phyloP scores from a whole-genome alignment of 2,888 invertebrate genomes.

The Baccha elongata region DNA sequence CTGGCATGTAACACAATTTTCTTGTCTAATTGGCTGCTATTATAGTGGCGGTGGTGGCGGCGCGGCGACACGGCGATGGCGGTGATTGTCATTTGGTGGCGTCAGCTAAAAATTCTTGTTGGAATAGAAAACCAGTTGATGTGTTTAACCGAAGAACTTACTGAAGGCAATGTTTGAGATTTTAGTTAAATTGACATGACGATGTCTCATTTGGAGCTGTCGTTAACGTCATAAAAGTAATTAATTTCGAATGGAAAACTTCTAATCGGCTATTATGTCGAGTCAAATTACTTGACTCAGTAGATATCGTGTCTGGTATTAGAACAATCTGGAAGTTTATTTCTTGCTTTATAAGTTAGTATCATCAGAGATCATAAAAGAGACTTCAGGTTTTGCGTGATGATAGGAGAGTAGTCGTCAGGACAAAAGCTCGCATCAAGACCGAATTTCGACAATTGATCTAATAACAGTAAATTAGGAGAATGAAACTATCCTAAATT shows the following conservation, averaged over 20 bases:
- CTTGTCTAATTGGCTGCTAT: constrained; percentile 49
- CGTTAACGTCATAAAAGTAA: constrained; percentile 33
- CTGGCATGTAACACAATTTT: constrained; percentile 46
- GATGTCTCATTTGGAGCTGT: constrained; percentile 46
- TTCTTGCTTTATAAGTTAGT: too few relatives aligned
- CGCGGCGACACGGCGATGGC: constrained; percentile 15
- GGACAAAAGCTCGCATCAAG: too few relatives aligned
- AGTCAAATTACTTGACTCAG: background rate
- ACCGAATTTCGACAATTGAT: too few relatives aligned
- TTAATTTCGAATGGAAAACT: constrained; percentile 8
- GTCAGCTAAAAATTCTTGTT: constrained; percentile 27
- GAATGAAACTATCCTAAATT: too few relatives aligned
- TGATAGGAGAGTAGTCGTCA: too few relatives aligned
- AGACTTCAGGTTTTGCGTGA: too few relatives aligned
- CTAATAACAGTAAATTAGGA: too few relatives aligned
- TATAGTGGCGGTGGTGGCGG: constrained; percentile 19
- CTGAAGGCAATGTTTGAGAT: constrained; percentile 2
- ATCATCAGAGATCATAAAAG: too few relatives aligned
- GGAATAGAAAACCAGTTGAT: constrained; percentile 45
- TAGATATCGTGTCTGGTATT: too few relatives aligned
- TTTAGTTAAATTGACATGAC: constrained; percentile 38
- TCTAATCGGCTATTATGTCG: constrained; percentile 21
- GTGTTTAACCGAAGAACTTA: constrained; percentile 22
- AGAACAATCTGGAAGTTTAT: too few relatives aligned
- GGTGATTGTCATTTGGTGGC: constrained; percentile 49